These are phyloP conservation scores for Drosophila atripex DNA, from an alignment of 2,888 invertebrate species.

Conservation along the genomic window DNA sequence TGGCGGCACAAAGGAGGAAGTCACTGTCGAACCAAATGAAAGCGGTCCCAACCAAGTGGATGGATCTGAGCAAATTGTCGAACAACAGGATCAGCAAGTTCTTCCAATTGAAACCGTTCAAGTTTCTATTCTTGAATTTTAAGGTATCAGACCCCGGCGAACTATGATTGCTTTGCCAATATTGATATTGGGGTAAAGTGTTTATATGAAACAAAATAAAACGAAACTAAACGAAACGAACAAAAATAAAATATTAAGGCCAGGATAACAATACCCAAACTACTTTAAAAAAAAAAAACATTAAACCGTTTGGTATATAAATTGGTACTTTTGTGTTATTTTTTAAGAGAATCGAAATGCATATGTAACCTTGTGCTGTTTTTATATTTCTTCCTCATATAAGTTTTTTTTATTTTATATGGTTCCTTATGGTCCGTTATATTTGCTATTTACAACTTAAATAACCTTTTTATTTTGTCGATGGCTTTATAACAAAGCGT, in stretches of 20 bases:
- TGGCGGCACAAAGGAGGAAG: slow-evolving; percentile 42
- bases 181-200: slow-evolving; percentile 74
- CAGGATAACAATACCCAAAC: neutral
- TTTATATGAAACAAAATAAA: slow-evolving; percentile 31
- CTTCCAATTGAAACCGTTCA: neutral
- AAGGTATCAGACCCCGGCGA: slow-evolving; percentile 11
- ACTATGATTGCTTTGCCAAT: slow-evolving; percentile 71
- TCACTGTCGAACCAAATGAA: slow-evolving; percentile 34
- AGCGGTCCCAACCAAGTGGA: slow-evolving; percentile 12
- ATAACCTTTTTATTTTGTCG: slow-evolving; percentile 25
- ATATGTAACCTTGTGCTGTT: slow-evolving; percentile 25
- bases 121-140: slow-evolving; percentile 26
- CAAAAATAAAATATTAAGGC: neutral
- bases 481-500: neutral
- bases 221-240: neutral
- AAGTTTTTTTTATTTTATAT: slow-evolving; percentile 37
- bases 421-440: slow-evolving; percentile 69
- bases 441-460: slow-evolving; percentile 57
- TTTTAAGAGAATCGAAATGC: slow-evolving; percentile 16
- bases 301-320: neutral
- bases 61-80: slow-evolving; percentile 4
- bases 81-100: slow-evolving; percentile 23
- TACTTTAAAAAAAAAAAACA: neutral
- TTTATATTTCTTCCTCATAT: slow-evolving; percentile 22
- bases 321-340: slow-evolving; percentile 5